Evolutionary conservation across 2,797 vertebrate species (phyloP).

Genomic region (Cephalopachus bancanus): DNA sequence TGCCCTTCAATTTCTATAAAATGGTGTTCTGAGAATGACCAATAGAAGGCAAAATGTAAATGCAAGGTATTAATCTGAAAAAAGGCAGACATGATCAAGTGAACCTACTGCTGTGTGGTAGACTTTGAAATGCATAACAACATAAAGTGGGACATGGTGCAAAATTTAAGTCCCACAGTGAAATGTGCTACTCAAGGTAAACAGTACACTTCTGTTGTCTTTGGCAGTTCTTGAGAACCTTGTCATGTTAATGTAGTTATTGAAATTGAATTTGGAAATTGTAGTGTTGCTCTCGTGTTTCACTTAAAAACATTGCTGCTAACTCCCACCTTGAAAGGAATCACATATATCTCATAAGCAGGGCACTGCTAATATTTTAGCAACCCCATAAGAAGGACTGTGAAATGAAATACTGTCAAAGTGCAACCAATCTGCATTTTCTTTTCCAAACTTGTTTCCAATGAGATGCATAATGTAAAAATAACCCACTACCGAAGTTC

Average conservation of each 20-base stretch:
- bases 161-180: neutral
- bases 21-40: neutral
- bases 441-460: slow-evolving; percentile 49
- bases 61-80: neutral
- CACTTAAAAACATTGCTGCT: slow-evolving; percentile 62
- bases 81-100: neutral
- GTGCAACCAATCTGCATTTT: neutral
- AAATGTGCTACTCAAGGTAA: slow-evolving; percentile 55
- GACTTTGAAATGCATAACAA: neutral
- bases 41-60: slow-evolving; percentile 2
- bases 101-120: neutral
- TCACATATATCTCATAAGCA: slow-evolving; percentile 42
- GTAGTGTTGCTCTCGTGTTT: slow-evolving; percentile 69
- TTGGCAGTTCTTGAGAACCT: slow-evolving; percentile 75
- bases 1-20: slow-evolving; percentile 65
- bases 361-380: slow-evolving; percentile 59
- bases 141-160: neutral
- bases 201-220: slow-evolving; percentile 50
- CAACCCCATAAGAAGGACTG: slow-evolving; percentile 57
- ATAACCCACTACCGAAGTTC: slow-evolving; percentile 7
- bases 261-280: slow-evolving; percentile 82
- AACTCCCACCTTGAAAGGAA: slow-evolving; percentile 73
- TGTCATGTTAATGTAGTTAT: slow-evolving; percentile 78
- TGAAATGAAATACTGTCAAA: slow-evolving; percentile 71
- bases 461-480: slow-evolving; percentile 42